A percentile compares a stretch with the other conserved stretches of the same genome.
These are phyloP conservation scores for Drosophila pseudotalamancana DNA, from an alignment of 2,888 invertebrate species.

Conservation along the genomic window DNA sequence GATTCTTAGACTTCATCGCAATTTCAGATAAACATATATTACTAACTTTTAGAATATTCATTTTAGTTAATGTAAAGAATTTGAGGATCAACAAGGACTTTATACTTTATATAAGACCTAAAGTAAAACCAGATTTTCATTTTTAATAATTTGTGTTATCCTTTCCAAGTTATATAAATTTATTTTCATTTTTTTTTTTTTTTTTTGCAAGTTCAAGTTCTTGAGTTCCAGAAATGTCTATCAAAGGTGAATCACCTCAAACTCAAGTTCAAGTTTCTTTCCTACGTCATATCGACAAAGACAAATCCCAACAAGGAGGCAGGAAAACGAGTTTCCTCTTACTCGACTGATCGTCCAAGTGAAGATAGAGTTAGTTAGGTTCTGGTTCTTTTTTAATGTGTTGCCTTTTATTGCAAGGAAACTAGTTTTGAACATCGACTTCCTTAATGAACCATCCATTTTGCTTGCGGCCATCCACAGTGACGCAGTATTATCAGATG, in stretches of 20 bases:
- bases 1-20: no score
- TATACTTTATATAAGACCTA: no score
- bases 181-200: neutral
- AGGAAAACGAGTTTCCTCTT: constrained; percentile 58
- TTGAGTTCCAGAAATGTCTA: constrained; percentile 7
- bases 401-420: constrained; percentile 24
- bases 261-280: constrained; percentile 31
- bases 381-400: constrained; percentile 19
- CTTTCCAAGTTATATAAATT: neutral
- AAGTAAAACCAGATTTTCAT: no score
- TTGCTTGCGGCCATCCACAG: no score
- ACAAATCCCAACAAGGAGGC: neutral
- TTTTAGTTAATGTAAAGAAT: no score
- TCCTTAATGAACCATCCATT: constrained; percentile 32
- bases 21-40: no score
- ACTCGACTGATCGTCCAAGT: constrained; percentile 19
- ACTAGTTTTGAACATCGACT: constrained; percentile 36
- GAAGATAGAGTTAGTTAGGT: constrained; percentile 18
- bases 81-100: no score
- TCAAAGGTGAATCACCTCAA: constrained; percentile 10
- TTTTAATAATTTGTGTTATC: no score
- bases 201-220: neutral
- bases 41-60: no score
- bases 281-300: constrained; percentile 25
- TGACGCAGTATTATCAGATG: constrained; percentile 83